These are phyloP conservation scores for Gadus chalcogrammus DNA, from an alignment of 2,113 vertebrate species.

Conservation along the genomic window DNA sequence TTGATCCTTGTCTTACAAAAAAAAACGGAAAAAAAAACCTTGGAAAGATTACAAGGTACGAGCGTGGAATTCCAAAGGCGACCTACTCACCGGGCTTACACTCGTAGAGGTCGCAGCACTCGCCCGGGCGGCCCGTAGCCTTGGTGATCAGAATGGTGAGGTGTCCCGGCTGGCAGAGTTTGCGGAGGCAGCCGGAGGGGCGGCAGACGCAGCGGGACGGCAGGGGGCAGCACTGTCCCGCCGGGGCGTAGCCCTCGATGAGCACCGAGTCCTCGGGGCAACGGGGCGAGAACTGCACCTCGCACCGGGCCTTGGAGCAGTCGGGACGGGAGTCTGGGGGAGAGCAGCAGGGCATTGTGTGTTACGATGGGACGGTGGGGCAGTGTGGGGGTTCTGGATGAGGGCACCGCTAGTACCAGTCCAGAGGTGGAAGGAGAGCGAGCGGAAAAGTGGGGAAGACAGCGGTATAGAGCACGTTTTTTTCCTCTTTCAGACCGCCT, in stretches of 20 bases:
- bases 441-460: too few species aligned
- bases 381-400: too few species aligned
- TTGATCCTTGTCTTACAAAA: too few species aligned
- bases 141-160: constrained; percentile 88
- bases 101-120: constrained; percentile 90
- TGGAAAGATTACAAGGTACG: too few species aligned
- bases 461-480: too few species aligned
- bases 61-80: background rate
- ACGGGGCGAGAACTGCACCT: constrained; percentile 89
- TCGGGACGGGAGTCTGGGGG: constrained; percentile 87
- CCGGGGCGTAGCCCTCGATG: constrained; percentile 88
- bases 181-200: constrained; percentile 85
- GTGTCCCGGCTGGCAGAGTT: constrained; percentile 87
- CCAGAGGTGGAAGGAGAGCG: too few species aligned
- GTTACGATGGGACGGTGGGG: too few species aligned
- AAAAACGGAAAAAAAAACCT: too few species aligned
- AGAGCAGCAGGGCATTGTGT: background rate
- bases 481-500: too few species aligned
- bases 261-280: constrained; percentile 88
- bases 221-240: constrained; percentile 86
- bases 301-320: constrained; percentile 86
- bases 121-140: constrained; percentile 86
- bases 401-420: too few species aligned
- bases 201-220: constrained; percentile 88
- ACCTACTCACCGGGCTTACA: constrained; percentile 84